A percentile compares a stretch with the other conserved stretches of the same genome.
Evolutionary conservation across 2,888 invertebrate genomes (phyloP).

Genomic region (Rhagophthalmus giganteus): DNA sequence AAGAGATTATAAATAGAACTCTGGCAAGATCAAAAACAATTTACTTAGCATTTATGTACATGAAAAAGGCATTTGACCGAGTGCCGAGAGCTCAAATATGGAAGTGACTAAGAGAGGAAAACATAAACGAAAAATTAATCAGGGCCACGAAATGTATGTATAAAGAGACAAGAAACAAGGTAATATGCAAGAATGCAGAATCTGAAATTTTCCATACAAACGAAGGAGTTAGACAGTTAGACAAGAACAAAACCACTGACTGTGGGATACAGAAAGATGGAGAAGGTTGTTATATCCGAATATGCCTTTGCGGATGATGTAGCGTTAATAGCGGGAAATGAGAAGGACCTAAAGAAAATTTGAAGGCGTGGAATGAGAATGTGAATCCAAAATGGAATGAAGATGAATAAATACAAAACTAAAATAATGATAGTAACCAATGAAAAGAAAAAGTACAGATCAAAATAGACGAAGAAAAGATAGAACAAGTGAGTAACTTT

Average conservation of each 20-base stretch:
- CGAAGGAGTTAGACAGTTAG: neutral
- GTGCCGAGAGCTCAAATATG: too few species aligned
- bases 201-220: neutral
- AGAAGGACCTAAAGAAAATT: conserved; percentile 2
- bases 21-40: too few species aligned
- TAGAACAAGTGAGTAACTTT: conserved; percentile 7
- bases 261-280: conserved; percentile 6
- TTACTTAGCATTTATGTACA: too few species aligned
- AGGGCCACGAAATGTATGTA: too few species aligned
- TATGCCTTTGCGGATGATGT: conserved; percentile 1
- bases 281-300: conserved; percentile 2
- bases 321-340: neutral
- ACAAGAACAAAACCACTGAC: neutral
- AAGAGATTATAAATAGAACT: too few species aligned
- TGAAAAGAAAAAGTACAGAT: too few species aligned
- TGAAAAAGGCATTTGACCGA: too few species aligned
- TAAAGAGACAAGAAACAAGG: conserved; percentile 10
- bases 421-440: neutral
- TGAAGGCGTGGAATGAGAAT: conserved; percentile 3
- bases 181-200: neutral
- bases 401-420: conserved; percentile 5
- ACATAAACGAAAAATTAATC: too few species aligned
- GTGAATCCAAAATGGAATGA: conserved; percentile 3
- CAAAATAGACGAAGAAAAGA: conserved; percentile 1
- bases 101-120: too few species aligned